Evolutionary conservation across 2,888 invertebrate species (phyloP), one percentile per base, ranked within the genome.

Genomic region (Lepidonotus clava): DNA sequence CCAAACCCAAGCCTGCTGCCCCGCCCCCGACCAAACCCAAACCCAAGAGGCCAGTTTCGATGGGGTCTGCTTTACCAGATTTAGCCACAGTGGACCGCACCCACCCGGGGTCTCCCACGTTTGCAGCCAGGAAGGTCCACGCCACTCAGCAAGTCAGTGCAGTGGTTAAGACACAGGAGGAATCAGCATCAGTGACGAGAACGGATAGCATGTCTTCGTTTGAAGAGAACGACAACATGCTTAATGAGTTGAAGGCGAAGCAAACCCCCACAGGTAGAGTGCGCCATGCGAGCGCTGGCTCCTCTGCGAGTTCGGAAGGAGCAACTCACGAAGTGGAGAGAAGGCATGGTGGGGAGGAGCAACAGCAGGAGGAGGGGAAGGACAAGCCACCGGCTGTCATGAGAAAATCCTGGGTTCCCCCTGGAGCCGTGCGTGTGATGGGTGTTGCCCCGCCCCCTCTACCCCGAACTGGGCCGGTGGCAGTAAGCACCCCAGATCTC

Each of bases 401-500:
- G 80, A 80, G 38, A 21, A 76, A n/a, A 8, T 80, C 80, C 0
- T 80, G 80, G 80, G 24, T 80, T 8, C 41, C 46, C 11, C 80
- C 80, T 14, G 80, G 80, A 11, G 80, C 80, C 11, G 80, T 80
- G 46, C 24, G 28, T 2, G 80, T 80, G 32, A 80, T 80, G 80
- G 80, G 80, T 8, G 41, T 34, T 4, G 76, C 38, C 2, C 18
- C 4, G 4, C 80, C 80, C 41, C 80, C 80, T 41, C 46, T 80
- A 46, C 80, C 80, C 8, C 41, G 80, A 6, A 32, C 46, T n/a
- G 80, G 80, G 28, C 80, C 80, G 5, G 80, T 80, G 28, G 80
- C 80, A 0, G 80, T 41, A n/a, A 80, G 80, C 46, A 80, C 80
- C 24, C 80, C 80, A 80, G 80, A 80, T 46, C 80, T 80, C 1